Conservation (phyloP, 2,113 vertebrate genomes). For the Myrmecophaga tridactyla region DNA sequence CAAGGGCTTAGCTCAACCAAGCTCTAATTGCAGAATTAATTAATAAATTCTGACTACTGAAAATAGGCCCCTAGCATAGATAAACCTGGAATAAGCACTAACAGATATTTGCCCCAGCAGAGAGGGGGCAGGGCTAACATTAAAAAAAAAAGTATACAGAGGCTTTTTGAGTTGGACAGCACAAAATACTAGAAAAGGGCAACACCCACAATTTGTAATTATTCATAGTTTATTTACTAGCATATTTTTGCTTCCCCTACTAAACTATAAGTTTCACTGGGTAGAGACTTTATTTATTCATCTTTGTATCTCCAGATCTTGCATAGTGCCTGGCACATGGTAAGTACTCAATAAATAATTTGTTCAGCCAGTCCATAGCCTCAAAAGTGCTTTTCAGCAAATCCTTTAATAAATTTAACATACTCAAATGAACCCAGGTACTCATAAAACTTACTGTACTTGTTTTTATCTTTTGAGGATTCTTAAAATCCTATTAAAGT, state of each 20-base stretch:
- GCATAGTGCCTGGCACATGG: neutral
- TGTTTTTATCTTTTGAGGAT: slow-evolving; percentile 7
- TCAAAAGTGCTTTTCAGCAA: neutral
- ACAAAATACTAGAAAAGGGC: too few species aligned
- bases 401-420: neutral
- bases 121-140: too few species aligned
- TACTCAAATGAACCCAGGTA: neutral
- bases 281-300: neutral
- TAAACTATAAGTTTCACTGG: neutral
- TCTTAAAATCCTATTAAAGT: neutral
- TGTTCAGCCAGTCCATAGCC: neutral
- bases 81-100: too few species aligned
- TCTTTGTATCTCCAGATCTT: neutral
- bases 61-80: too few species aligned
- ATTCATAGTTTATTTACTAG: neutral
- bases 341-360: neutral
- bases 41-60: too few species aligned
- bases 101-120: too few species aligned
- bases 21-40: too few species aligned
- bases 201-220: neutral
- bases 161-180: too few species aligned
- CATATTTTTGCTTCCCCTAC: neutral
- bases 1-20: too few species aligned
- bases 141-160: too few species aligned
- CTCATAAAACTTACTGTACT: neutral